phyloP scores from a whole-genome alignment of 2,888 invertebrate genomes.

The Agapetus fuscipes region DNA sequence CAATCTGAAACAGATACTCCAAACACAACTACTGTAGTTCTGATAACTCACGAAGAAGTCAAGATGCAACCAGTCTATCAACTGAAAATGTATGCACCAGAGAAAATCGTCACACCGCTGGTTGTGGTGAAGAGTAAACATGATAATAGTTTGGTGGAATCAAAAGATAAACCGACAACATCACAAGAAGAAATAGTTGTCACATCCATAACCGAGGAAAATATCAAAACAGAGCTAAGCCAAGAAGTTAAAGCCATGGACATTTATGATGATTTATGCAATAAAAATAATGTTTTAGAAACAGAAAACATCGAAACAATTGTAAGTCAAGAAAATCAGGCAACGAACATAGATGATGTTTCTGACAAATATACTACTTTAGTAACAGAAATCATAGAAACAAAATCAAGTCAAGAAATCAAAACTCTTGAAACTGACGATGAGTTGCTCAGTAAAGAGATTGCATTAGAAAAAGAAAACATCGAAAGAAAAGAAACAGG shows the following conservation, averaged over 20 bases:
- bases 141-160: background rate
- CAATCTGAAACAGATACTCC: slow-evolving; percentile 1
- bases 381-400: too few species aligned
- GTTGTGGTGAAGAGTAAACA: background rate
- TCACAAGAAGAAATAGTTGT: background rate
- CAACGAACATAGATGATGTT: too few species aligned
- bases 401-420: too few species aligned
- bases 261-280: background rate
- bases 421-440: too few species aligned
- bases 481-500: too few species aligned
- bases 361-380: too few species aligned
- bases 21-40: slow-evolving; percentile 49
- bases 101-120: slow-evolving; percentile 1
- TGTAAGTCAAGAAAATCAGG: too few species aligned
- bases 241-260: background rate
- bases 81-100: slow-evolving; percentile 49
- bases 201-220: background rate
- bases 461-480: too few species aligned
- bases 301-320: background rate
- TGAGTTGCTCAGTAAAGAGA: too few species aligned
- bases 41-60: slow-evolving; percentile 66
- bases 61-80: slow-evolving; percentile 55
- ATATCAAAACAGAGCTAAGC: background rate
- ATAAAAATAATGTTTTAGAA: background rate
- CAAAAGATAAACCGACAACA: background rate